Conservation (phyloP, 2,113 vertebrate species). For the Emydocephalus ijimae region DNA sequence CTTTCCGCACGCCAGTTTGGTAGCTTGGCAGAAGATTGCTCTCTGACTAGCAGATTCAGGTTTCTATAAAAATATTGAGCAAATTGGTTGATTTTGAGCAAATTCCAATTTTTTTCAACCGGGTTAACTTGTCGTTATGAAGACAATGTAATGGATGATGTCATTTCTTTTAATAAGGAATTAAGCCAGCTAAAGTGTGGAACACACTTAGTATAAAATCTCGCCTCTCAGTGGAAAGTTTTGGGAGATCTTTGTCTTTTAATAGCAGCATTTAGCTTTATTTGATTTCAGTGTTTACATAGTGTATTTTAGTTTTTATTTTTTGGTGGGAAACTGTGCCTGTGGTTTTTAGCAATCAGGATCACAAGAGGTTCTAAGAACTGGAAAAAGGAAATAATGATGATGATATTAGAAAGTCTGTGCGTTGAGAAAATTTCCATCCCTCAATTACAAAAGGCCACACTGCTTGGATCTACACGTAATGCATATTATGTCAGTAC, state of each 20-base stretch:
- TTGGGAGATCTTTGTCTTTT: not conserved
- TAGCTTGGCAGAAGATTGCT: not conserved
- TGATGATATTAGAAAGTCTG: not conserved
- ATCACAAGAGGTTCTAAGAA: not conserved
- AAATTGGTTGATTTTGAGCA: not conserved
- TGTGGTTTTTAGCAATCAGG: not conserved
- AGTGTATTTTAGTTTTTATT: not conserved
- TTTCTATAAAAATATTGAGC: not conserved
- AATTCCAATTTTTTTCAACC: not conserved
- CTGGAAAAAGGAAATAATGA: not conserved
- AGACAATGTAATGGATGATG: not conserved
- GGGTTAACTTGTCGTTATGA: not conserved
- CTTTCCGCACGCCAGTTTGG: not conserved
- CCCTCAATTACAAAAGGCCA: not conserved
- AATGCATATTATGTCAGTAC: not conserved
- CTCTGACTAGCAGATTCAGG: not conserved
- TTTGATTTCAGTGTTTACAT: not conserved
- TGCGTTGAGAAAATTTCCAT: not conserved
- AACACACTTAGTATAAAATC: not conserved
- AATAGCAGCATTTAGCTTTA: not conserved
- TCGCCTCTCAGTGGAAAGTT: not conserved
- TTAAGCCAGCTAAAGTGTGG: not conserved
- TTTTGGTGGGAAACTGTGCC: not conserved
- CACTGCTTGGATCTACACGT: not conserved
- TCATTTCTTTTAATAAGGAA: not conserved